Evolutionary conservation across 1,140 invertebrate species (phyloP), one percentile per base, ranked within the genome.

Genomic region (Drosophila prosaltans): DNA sequence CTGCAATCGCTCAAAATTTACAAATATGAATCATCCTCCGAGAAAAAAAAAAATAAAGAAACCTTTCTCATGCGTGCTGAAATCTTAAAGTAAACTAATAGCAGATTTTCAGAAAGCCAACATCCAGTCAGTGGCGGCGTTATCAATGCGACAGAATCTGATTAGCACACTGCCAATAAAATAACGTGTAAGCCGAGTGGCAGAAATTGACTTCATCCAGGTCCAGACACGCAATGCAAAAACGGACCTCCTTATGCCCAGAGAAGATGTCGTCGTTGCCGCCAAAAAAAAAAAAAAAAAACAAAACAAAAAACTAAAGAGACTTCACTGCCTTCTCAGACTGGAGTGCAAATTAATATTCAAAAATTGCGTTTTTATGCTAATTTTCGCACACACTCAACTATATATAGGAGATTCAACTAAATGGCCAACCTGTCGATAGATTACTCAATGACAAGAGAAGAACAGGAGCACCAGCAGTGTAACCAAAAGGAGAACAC

Each of bases 281-380:
- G 45, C 45, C 8, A 10, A 51, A 51, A 51, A 26, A 26, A n/a
- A n/a, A n/a, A n/a, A n/a, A n/a, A n/a, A n/a, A n/a, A n/a, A n/a
- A n/a, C 6, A 36, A 36, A 36, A 36, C 1, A 51, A 26, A 51
- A 51, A 48, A 48, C 45, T 9, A 10, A 51, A 24, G 24, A 51
- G 26, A 51, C 21, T 51, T 51, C 45, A 26, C 8, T 51, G 45
- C 45, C 45, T 51, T 51, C 45, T 51, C 45, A 51, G 45, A 24
- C 45, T 21, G 62, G 51, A 69, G 54, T 72, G 72, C 80, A 89
- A 81, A 91, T 91, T 91, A 91, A 91, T 91, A 91, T 91, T 91
- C 89, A 83, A 89, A 91, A 89, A 91, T 91, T 89, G 89, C 89
- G 89, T 91, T 91, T 91, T 91, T 91, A 91, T 91, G 89, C 89